Evolutionary conservation across 2,113 vertebrate species (phyloP).

Genomic region (Colius striatus): DNA sequence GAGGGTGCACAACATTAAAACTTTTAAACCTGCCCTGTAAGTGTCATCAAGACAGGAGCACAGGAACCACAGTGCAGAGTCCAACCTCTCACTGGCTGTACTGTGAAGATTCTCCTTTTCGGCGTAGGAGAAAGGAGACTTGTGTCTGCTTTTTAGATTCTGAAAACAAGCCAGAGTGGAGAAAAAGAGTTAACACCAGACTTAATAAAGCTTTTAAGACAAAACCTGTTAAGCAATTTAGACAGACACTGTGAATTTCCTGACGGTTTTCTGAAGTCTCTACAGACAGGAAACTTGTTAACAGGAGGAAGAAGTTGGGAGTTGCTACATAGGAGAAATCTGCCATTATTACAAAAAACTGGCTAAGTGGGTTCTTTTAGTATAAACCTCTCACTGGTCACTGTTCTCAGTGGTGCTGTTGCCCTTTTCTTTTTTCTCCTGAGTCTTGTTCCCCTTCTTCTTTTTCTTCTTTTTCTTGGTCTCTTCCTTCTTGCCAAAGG

Average conservation of each 20-base stretch:
- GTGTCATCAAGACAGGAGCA: conserved; percentile 83
- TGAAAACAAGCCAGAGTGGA: conserved; percentile 84
- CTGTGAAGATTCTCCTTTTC: conserved; percentile 82
- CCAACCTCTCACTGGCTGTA: conserved; percentile 84
- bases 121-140: conserved; percentile 85
- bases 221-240: conserved; percentile 82
- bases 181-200: conserved; percentile 86
- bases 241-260: conserved; percentile 80
- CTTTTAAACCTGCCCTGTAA: conserved; percentile 77
- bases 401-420: conserved; percentile 91
- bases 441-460: conserved; percentile 96
- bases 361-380: conserved; percentile 79
- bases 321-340: conserved; percentile 82
- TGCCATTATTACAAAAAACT: conserved; percentile 83
- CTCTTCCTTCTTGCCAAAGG: conserved; percentile 98
- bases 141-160: conserved; percentile 87
- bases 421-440: conserved; percentile 96
- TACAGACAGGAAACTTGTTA: conserved; percentile 72
- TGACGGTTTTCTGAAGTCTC: conserved; percentile 79
- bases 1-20: conserved; percentile 78
- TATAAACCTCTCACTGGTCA: conserved; percentile 86
- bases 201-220: conserved; percentile 85
- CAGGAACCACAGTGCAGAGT: conserved; percentile 82
- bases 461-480: conserved; percentile 99
- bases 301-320: conserved; percentile 76